These are phyloP conservation scores for Fabriciana adippe DNA, from an alignment of 2,888 invertebrate genomes.

Conservation along the genomic window DNA sequence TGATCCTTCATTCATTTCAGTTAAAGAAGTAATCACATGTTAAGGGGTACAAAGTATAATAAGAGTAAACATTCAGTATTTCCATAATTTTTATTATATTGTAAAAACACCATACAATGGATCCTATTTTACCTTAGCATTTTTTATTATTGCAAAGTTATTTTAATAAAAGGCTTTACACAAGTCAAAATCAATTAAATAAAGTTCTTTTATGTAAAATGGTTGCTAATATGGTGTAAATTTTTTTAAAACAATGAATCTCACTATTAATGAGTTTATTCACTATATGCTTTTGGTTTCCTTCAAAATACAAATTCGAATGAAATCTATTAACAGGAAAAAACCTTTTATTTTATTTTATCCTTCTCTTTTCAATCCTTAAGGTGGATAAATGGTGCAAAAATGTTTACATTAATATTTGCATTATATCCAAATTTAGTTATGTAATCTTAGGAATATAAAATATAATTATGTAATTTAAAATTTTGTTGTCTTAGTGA, in stretches of 20 bases:
- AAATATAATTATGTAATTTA: no score
- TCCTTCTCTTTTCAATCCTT: no score
- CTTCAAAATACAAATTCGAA: constrained; percentile 2
- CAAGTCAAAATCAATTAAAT: no score
- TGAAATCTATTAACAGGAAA: no score
- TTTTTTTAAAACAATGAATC: background rate
- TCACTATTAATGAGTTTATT: background rate
- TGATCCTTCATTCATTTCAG: constrained; percentile 58
- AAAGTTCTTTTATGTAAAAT: no score
- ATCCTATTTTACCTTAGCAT: background rate
- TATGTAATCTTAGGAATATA: no score
- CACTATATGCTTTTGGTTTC: background rate
- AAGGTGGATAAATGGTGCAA: no score
- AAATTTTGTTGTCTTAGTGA: no score
- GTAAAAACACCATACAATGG: constrained; percentile 13
- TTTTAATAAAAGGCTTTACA: no score
- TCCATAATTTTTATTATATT: constrained; percentile 21
- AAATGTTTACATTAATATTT: no score
- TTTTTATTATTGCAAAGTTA: constrained; percentile 5
- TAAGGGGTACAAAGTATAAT: constrained; percentile 19
- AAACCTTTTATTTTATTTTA: no score
- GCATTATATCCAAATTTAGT: no score
- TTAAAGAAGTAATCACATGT: constrained; percentile 50
- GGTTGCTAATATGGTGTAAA: background rate
- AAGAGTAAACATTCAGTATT: constrained; percentile 21